A percentile compares a stretch with the other conserved stretches of the same genome.
phyloP scores from a whole-genome alignment of 2,113 vertebrate genomes.

The Lasiurus borealis region DNA sequence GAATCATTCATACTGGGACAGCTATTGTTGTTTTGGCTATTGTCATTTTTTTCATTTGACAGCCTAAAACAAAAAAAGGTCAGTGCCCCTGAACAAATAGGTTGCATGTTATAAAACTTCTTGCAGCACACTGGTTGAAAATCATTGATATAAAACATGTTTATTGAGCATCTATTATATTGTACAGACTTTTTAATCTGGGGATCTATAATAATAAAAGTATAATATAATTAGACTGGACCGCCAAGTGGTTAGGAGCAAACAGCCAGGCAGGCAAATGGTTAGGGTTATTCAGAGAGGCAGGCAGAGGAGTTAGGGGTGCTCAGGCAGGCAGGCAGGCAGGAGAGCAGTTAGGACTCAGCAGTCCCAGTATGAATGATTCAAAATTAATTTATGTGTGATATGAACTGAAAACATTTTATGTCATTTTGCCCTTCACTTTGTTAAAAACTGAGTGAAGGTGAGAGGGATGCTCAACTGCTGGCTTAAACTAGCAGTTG shows the following conservation, averaged over 20 bases:
- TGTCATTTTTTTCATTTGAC: background rate
- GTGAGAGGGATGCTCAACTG: no score
- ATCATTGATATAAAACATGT: background rate
- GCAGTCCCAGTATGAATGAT: background rate
- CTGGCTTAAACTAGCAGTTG: no score
- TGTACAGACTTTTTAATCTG: background rate
- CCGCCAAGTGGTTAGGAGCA: no score
- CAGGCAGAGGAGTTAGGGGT: no score
- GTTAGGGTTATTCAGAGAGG: no score
- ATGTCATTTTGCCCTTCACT: no score
- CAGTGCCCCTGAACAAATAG: background rate
- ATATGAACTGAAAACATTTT: no score
- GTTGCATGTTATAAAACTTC: background rate
- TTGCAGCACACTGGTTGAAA: background rate
- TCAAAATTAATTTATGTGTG: background rate
- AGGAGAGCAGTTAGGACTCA: no score
- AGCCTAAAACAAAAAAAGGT: background rate
- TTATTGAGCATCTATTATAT: background rate
- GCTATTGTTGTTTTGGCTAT: background rate
- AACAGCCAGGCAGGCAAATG: no score
- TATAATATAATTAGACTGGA: no score
- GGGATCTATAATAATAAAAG: background rate
- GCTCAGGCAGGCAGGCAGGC: no score
- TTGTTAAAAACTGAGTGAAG: background rate
- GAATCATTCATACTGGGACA: background rate